Conservation (phyloP, 2,888 invertebrate species). For the Noctua pronuba region DNA sequence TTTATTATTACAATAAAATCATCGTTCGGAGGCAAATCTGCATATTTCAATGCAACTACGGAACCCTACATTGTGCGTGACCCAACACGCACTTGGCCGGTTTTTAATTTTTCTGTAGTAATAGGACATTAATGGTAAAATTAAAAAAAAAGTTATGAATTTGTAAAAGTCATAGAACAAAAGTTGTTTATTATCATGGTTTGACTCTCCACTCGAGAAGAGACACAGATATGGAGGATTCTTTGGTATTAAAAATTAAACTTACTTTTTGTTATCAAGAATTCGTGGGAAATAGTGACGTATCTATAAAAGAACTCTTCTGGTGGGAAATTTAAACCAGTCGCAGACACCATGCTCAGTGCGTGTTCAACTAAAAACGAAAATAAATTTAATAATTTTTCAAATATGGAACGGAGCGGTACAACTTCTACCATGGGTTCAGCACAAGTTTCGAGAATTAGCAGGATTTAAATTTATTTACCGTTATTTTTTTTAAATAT, state of each 20-base stretch:
- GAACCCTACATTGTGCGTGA: no score
- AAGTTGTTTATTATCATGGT: not conserved
- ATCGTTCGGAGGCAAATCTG: no score
- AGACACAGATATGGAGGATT: no score
- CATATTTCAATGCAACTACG: no score
- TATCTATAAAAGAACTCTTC: constrained; percentile 80
- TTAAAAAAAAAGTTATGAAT: not conserved
- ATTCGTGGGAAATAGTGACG: constrained; percentile 78
- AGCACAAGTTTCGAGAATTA: no score
- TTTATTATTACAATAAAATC: no score
- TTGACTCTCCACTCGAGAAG: not conserved
- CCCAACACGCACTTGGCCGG: no score
- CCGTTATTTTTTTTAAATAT: not conserved
- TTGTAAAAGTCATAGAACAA: not conserved
- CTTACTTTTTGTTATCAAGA: constrained; percentile 84
- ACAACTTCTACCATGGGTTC: not conserved
- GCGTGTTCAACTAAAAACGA: constrained; percentile 90
- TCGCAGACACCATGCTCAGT: constrained; percentile 90
- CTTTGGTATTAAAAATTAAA: constrained; percentile 16
- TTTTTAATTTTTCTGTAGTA: no score
- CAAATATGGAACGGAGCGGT: not conserved
- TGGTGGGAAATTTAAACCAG: constrained; percentile 78
- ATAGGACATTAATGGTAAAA: no score
- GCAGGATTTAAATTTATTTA: no score
- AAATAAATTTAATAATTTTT: not conserved